Percentiles rank a stretch among this genome's conserved stretches.
Conservation (phyloP, 2,888 invertebrate species). For the Mesopsocus fuscifrons region DNA sequence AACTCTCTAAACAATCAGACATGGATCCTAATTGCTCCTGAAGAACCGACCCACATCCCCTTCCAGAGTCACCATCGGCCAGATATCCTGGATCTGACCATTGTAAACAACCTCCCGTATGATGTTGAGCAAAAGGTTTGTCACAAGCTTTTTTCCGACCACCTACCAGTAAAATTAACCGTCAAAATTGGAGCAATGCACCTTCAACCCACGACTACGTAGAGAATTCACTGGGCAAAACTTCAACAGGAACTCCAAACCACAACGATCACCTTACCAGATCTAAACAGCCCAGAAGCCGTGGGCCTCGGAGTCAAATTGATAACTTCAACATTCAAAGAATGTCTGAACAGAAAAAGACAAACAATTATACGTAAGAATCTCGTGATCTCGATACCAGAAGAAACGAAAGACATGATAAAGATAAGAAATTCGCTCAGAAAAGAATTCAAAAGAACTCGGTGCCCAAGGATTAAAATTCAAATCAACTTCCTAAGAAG, state of each 20-base stretch:
- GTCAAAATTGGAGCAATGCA: too few relatives aligned
- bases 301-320: too few relatives aligned
- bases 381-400: too few relatives aligned
- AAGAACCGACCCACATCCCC: neutral
- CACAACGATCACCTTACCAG: too few relatives aligned
- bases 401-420: neutral
- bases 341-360: too few relatives aligned
- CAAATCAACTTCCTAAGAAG: neutral
- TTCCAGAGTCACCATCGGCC: neutral
- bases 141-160: neutral
- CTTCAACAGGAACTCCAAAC: too few relatives aligned
- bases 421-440: neutral
- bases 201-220: too few relatives aligned
- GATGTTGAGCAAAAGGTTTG: neutral
- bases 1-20: neutral
- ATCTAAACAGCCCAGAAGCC: too few relatives aligned
- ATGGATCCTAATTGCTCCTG: neutral
- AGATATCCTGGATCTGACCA: neutral
- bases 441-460: neutral
- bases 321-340: too few relatives aligned
- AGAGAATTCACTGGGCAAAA: too few relatives aligned
- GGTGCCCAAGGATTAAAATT: neutral
- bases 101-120: neutral
- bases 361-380: too few relatives aligned
- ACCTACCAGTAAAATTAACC: too few relatives aligned